Conservation (phyloP, 2,113 vertebrate genomes). For the Prunella himalayana region DNA sequence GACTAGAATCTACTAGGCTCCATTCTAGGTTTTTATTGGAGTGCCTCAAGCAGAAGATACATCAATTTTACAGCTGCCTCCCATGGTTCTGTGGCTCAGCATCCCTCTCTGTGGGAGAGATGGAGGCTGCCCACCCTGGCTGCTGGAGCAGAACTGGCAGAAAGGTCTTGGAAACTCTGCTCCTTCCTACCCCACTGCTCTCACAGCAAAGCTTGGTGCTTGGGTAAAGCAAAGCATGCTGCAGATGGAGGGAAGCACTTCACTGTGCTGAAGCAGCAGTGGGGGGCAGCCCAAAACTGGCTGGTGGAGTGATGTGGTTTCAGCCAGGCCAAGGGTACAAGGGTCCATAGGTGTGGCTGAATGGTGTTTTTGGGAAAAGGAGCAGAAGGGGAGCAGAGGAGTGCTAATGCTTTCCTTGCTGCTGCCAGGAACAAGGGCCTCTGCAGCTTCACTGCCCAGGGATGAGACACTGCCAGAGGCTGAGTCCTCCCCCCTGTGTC, state of each 20-base stretch:
- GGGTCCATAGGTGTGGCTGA: accelerated
- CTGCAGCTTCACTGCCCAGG: not conserved
- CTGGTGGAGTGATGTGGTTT: not conserved
- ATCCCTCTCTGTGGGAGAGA: not conserved
- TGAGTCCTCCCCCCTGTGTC: not conserved
- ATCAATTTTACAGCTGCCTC: not conserved
- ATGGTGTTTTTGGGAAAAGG: not conserved
- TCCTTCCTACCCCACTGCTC: not conserved
- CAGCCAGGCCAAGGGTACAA: not conserved
- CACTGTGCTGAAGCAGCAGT: not conserved
- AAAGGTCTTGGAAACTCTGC: not conserved
- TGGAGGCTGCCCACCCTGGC: not conserved
- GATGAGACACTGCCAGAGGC: not conserved
- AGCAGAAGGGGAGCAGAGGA: not conserved
- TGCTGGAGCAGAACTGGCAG: not conserved
- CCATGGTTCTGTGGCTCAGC: not conserved
- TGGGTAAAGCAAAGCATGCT: not conserved
- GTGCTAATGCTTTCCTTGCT: not conserved
- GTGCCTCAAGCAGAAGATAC: not conserved
- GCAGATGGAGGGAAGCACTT: not conserved
- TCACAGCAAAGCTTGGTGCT: not conserved
- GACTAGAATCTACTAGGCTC: not conserved
- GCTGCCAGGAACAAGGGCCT: not conserved
- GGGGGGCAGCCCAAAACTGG: not conserved
- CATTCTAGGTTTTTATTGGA: not conserved